These are phyloP conservation scores for Sweltsa coloradensis DNA, from an alignment of 1,140 invertebrate genomes.

Conservation along the genomic window DNA sequence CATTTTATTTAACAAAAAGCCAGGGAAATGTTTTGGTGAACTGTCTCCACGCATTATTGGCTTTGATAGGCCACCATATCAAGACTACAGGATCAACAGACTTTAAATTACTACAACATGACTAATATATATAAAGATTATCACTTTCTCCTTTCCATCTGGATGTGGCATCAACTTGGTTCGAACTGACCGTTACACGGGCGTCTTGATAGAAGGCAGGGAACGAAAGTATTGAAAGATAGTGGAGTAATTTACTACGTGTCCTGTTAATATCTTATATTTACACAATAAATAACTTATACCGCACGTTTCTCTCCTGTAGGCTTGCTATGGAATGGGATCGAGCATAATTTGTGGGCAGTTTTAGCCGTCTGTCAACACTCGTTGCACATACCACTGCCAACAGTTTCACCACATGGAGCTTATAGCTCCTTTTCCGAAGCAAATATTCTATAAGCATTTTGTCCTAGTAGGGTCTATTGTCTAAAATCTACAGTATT, in stretches of 20 bases:
- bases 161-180: neutral
- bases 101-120: neutral
- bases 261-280: slow-evolving; percentile 1
- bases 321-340: slow-evolving; percentile 10
- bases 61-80: slow-evolving; percentile 2
- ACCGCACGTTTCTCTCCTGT: slow-evolving; percentile 8
- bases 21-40: too few relatives aligned
- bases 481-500: slow-evolving; percentile 10
- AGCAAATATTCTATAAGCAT: slow-evolving; percentile 14
- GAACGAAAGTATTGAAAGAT: slow-evolving; percentile 1
- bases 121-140: neutral
- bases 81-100: slow-evolving; percentile 1
- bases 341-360: neutral
- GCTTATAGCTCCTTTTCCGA: slow-evolving; percentile 10
- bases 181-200: neutral
- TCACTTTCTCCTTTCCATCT: neutral
- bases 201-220: neutral
- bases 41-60: neutral
- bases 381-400: neutral
- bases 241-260: neutral
- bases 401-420: neutral
- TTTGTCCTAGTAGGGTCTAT: slow-evolving; percentile 3
- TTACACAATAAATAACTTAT: slow-evolving; percentile 11
- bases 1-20: slow-evolving; percentile 17
- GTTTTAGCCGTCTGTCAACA: neutral